Percentiles rank a stretch among this genome's conserved stretches.
Evolutionary conservation across 2,888 invertebrate species (phyloP).

Genomic region (Podotricha telesiphe): DNA sequence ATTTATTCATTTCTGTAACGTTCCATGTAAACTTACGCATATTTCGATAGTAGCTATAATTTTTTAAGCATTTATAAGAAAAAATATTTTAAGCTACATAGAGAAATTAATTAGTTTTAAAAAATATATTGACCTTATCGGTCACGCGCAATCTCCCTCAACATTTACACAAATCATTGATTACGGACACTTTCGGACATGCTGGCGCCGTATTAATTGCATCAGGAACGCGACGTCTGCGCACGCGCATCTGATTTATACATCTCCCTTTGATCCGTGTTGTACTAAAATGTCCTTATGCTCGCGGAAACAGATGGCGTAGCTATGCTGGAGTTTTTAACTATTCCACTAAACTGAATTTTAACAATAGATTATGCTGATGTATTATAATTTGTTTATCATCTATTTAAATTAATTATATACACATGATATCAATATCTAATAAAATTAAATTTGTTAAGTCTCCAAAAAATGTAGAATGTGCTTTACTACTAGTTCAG

Average conservation of each 20-base stretch:
- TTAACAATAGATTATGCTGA: not conserved
- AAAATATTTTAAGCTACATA: not conserved
- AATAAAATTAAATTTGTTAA: too few relatives aligned
- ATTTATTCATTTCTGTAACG: too few relatives aligned
- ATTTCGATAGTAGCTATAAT: too few relatives aligned
- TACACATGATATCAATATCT: too few relatives aligned
- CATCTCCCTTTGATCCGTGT: constrained; percentile 67
- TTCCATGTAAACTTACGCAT: too few relatives aligned
- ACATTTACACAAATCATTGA: constrained; percentile 46
- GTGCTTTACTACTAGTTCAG: too few relatives aligned
- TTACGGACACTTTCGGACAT: constrained; percentile 36
- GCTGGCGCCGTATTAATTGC: constrained; percentile 67
- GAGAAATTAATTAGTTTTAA: constrained; percentile 49
- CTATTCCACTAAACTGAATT: not conserved
- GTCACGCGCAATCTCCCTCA: constrained; percentile 60
- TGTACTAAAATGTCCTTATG: constrained; percentile 46
- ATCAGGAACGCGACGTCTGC: constrained; percentile 58
- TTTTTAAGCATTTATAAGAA: not conserved
- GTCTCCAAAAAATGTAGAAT: too few relatives aligned
- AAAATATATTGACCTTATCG: constrained; percentile 49
- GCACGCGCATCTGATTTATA: constrained; percentile 61
- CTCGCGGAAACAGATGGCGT: constrained; percentile 51
- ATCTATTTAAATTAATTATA: too few relatives aligned
- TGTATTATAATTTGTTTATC: too few relatives aligned
- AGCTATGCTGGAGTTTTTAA: not conserved